Conservation (phyloP, 2,888 invertebrate genomes). For the Caenorhabditis zanzibari region DNA sequence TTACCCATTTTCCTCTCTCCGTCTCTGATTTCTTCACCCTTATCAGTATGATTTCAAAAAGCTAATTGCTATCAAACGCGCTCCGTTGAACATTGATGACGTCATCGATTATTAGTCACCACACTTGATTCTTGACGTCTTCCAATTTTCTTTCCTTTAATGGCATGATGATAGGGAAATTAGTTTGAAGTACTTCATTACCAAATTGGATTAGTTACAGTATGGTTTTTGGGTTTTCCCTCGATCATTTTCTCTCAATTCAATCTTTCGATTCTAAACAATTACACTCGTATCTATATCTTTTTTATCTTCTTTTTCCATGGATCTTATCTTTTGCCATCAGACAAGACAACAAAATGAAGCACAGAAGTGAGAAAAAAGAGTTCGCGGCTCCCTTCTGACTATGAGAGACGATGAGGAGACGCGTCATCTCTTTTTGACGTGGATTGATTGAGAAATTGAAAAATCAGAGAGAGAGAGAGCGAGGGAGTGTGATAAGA, state of each 20-base stretch:
- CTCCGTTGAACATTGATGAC: conserved; percentile 45
- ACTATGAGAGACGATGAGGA: neutral
- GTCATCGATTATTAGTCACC: conserved; percentile 49
- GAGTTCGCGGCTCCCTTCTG: conserved; percentile 26
- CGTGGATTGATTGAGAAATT: conserved; percentile 49
- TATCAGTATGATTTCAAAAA: conserved; percentile 25
- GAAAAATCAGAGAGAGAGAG: conserved; percentile 17
- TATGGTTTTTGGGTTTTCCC: conserved; percentile 1
- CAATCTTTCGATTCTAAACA: conserved; percentile 17
- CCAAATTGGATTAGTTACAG: conserved; percentile 51
- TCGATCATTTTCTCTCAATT: neutral
- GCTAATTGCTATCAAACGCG: conserved; percentile 31
- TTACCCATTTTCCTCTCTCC: conserved; percentile 12
- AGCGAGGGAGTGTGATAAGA: conserved; percentile 22
- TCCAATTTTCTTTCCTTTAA: conserved; percentile 16
- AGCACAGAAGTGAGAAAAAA: conserved; percentile 36
- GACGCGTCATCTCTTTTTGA: conserved; percentile 43
- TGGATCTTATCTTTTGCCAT: conserved; percentile 12
- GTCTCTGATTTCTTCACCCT: conserved; percentile 28
- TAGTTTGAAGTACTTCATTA: conserved; percentile 33
- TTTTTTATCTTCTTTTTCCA: neutral
- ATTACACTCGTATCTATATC: neutral
- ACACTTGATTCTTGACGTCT: conserved; percentile 60
- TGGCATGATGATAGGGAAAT: conserved; percentile 42
- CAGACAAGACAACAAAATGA: conserved; percentile 29